Evolutionary conservation across 1,140 invertebrate genomes (phyloP).

Genomic region (Drosophila melanogaster): DNA sequence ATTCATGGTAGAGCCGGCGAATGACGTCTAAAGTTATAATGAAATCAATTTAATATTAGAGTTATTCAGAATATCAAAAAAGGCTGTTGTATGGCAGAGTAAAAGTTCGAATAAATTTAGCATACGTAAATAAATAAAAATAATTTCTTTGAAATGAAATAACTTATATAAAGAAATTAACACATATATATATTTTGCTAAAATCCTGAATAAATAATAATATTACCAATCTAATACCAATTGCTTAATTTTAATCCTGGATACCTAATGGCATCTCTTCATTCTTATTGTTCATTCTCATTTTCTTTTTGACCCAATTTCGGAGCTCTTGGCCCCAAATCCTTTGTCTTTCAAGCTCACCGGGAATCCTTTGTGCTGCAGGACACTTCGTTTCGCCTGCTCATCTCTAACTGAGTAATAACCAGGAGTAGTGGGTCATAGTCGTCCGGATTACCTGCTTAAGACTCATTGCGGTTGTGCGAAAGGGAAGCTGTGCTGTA

Average conservation of each 20-base stretch:
- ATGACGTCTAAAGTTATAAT: slow-evolving; percentile 1
- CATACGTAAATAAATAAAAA: no score
- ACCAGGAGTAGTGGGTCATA: slow-evolving; percentile 23
- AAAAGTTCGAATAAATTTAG: no score
- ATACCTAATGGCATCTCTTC: background rate
- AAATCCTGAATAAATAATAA: no score
- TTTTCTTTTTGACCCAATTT: slow-evolving; percentile 18
- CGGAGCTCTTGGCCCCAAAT: background rate
- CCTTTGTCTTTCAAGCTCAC: slow-evolving; percentile 17
- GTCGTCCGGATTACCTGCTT: slow-evolving; percentile 55
- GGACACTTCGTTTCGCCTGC: slow-evolving; percentile 12
- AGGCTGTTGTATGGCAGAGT: background rate
- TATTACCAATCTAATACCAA: background rate
- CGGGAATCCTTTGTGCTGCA: slow-evolving; percentile 4
- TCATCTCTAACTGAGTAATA: slow-evolving; percentile 49
- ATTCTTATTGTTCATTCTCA: background rate
- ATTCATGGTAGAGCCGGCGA: slow-evolving; percentile 4
- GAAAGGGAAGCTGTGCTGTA: slow-evolving; percentile 50
- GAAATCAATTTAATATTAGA: slow-evolving; percentile 8
- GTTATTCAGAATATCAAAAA: background rate
- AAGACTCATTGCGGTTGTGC: slow-evolving; percentile 61
- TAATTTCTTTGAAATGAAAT: no score
- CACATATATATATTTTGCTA: no score
- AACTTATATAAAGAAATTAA: no score
- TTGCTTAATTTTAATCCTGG: background rate